phyloP scores from a whole-genome alignment of 2,888 invertebrate genomes.

The Colletes collaris region DNA sequence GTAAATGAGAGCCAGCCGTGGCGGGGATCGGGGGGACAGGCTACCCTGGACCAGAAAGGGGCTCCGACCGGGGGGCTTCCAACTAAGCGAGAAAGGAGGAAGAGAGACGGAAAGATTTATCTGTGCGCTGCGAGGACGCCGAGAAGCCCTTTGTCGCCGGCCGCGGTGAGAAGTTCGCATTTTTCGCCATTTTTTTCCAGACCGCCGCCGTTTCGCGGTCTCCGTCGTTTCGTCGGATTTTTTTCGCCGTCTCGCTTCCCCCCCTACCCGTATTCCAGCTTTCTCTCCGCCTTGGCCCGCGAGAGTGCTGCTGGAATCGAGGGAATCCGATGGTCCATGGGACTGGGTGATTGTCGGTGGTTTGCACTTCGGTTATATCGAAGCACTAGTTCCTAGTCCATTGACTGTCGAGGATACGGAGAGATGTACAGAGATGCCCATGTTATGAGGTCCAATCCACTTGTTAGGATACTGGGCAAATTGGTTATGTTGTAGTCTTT shows the following conservation, averaged over 20 bases:
- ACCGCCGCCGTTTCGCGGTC: conserved; percentile 31
- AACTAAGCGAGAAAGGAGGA: conserved; percentile 43
- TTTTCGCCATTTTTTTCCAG: conserved; percentile 80
- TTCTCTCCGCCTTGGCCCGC: not conserved
- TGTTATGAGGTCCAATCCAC: too few species aligned
- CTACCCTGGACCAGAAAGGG: conserved; percentile 60
- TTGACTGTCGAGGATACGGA: too few species aligned
- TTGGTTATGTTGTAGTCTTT: too few species aligned
- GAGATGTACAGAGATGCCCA: too few species aligned
- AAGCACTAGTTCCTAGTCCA: not conserved
- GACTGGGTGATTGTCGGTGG: conserved; percentile 7
- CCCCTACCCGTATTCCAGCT: not conserved
- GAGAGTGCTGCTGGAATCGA: conserved; percentile 1
- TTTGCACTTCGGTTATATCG: conserved; percentile 4
- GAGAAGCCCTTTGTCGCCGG: conserved; percentile 79
- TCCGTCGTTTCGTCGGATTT: conserved; percentile 32
- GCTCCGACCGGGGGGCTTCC: conserved; percentile 35
- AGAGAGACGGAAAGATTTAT: conserved; percentile 74
- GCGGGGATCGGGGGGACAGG: conserved; percentile 26
- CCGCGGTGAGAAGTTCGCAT: conserved; percentile 82
- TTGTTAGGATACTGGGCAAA: too few species aligned
- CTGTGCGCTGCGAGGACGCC: conserved; percentile 68
- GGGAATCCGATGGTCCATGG: not conserved
- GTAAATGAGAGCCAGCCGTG: conserved; percentile 80
- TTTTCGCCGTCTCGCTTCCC: conserved; percentile 14